Percentiles rank a stretch among this genome's conserved stretches.
phyloP scores from a whole-genome alignment of 2,797 vertebrate species.

The Diceros bicornis region DNA sequence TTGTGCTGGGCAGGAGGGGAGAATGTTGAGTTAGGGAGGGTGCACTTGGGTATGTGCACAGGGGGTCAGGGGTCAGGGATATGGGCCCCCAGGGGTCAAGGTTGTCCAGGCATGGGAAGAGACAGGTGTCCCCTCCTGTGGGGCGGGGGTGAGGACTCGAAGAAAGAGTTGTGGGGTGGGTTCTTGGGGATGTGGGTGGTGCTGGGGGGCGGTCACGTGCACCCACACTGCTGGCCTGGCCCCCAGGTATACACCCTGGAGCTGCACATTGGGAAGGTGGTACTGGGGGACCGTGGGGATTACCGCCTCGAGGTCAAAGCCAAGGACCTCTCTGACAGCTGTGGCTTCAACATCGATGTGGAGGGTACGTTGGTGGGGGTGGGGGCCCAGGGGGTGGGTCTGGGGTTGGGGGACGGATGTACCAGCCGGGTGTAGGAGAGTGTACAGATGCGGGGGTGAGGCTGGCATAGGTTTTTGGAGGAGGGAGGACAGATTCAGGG shows the following conservation, averaged over 20 bases:
- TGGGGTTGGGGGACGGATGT: accelerated
- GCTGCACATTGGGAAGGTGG: conserved; percentile 93
- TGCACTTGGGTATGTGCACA: accelerated
- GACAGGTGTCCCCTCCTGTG: not conserved
- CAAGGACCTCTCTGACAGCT: conserved; percentile 95
- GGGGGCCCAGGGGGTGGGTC: accelerated
- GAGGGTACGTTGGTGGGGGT: conserved; percentile 89
- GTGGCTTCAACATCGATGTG: conserved; percentile 93
- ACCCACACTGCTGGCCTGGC: not conserved
- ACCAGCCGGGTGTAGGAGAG: not conserved
- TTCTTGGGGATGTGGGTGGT: not conserved
- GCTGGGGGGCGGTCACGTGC: accelerated
- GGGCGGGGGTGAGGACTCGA: not conserved
- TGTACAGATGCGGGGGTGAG: not conserved
- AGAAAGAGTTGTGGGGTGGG: not conserved
- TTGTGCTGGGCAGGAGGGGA: not conserved
- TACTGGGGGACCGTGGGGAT: conserved; percentile 92
- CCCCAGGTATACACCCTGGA: conserved; percentile 94
- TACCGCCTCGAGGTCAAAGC: conserved; percentile 95
- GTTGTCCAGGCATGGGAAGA: accelerated
- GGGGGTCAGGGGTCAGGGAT: not conserved
- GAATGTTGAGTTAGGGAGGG: accelerated
- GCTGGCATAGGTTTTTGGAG: not conserved
- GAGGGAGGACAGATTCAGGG: not conserved
- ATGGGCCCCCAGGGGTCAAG: too few species aligned